These are phyloP conservation scores for Aquatica leii DNA, from an alignment of 2,888 invertebrate species.

Conservation along the genomic window DNA sequence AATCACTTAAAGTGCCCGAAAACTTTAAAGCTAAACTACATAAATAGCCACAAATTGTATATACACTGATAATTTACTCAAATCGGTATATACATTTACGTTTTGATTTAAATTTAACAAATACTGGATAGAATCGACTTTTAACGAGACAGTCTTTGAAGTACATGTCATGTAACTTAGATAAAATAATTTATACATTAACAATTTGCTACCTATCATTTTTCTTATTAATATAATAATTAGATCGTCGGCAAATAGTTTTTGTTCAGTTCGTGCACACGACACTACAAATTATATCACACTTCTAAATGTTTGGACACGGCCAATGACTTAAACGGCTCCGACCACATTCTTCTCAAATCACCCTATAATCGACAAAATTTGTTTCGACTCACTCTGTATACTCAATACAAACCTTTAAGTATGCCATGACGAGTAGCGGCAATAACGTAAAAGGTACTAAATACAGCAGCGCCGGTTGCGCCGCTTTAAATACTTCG, in stretches of 20 bases:
- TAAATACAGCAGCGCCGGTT: slow-evolving; percentile 95
- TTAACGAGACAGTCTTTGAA: slow-evolving; percentile 13
- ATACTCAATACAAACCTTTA: slow-evolving; percentile 74
- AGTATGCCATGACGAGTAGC: slow-evolving; percentile 95
- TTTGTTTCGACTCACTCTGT: not conserved
- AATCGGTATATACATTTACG: no score
- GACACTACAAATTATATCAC: slow-evolving; percentile 62
- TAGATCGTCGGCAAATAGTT: slow-evolving; percentile 23
- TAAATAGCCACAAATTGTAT: no score
- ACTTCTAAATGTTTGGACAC: slow-evolving; percentile 84
- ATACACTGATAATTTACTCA: no score
- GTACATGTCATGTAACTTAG: slow-evolving; percentile 32
- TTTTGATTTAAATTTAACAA: not conserved
- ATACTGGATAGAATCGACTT: slow-evolving; percentile 12
- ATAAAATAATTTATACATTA: slow-evolving; percentile 36
- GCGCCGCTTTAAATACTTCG: slow-evolving; percentile 97
- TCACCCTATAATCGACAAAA: slow-evolving; percentile 78
- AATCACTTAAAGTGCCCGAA: no score
- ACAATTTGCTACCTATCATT: slow-evolving; percentile 33
- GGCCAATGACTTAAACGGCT: slow-evolving; percentile 87
- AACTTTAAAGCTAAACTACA: no score
- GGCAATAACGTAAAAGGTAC: slow-evolving; percentile 98
- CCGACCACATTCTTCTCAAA: slow-evolving; percentile 97
- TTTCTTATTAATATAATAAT: no score
- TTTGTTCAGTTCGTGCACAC: slow-evolving; percentile 23